A percentile compares a stretch with the other conserved stretches of the same genome.
These are phyloP conservation scores for Battus philenor DNA, from an alignment of 1,140 invertebrate genomes.

Conservation along the genomic window DNA sequence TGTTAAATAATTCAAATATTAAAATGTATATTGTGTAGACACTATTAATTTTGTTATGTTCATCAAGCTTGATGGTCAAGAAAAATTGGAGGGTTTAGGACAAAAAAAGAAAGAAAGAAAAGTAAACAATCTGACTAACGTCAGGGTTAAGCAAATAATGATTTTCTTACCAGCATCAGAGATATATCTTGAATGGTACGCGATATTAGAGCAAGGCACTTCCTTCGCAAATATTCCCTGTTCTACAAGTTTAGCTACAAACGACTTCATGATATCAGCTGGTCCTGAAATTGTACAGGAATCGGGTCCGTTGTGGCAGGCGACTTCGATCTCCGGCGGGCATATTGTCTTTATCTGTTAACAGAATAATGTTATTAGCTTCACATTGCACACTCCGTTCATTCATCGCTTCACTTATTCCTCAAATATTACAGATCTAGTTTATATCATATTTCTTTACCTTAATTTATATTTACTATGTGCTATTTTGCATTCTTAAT, in stretches of 20 bases:
- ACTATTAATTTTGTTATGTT: neutral
- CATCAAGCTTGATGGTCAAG: neutral
- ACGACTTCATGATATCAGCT: slow-evolving; percentile 80
- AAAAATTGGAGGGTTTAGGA: too few relatives aligned
- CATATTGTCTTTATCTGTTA: slow-evolving; percentile 76
- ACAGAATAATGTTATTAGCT: too few relatives aligned
- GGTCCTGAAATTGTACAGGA: slow-evolving; percentile 92
- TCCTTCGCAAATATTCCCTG: slow-evolving; percentile 89
- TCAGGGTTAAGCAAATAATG: too few relatives aligned
- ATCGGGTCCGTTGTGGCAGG: slow-evolving; percentile 91
- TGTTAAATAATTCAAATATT: too few relatives aligned
- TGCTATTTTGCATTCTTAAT: too few relatives aligned
- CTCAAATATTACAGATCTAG: too few relatives aligned
- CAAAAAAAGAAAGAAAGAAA: too few relatives aligned
- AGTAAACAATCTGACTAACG: too few relatives aligned
- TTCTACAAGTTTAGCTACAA: slow-evolving; percentile 82
- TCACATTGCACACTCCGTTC: too few relatives aligned
- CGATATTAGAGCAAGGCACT: slow-evolving; percentile 88
- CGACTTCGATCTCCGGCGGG: slow-evolving; percentile 84
- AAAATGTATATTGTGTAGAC: neutral
- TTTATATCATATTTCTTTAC: too few relatives aligned
- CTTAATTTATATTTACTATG: too few relatives aligned
- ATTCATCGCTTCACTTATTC: too few relatives aligned
- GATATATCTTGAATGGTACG: slow-evolving; percentile 91
- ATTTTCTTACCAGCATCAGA: slow-evolving; percentile 78